phyloP scores from a whole-genome alignment of 2,113 vertebrate genomes.

The Perca flavescens region DNA sequence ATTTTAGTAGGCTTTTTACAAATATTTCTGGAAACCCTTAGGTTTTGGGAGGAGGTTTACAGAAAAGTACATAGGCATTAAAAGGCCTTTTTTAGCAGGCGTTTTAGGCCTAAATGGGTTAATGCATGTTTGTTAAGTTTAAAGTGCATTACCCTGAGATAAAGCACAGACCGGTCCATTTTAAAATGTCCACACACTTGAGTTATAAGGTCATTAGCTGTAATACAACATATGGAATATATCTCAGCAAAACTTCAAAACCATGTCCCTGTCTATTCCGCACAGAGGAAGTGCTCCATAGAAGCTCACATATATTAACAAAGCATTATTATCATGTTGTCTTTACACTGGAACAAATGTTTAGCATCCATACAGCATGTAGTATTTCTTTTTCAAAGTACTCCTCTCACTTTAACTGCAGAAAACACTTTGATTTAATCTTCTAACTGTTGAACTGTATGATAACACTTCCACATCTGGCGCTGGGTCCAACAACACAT shows the following conservation, averaged over 20 bases:
- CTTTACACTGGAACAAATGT: not conserved
- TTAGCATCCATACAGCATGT: not conserved
- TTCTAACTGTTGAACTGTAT: slow-evolving; percentile 26
- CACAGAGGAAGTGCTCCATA: slow-evolving; percentile 35
- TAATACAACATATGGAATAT: slow-evolving; percentile 59
- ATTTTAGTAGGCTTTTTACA: no score
- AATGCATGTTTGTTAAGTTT: slow-evolving; percentile 58
- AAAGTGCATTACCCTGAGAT: slow-evolving; percentile 56
- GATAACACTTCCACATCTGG: slow-evolving; percentile 42
- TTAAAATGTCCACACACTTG: slow-evolving; percentile 64
- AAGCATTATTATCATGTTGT: slow-evolving; percentile 26
- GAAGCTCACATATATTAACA: slow-evolving; percentile 44
- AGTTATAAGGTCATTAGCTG: slow-evolving; percentile 66
- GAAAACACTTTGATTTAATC: slow-evolving; percentile 22
- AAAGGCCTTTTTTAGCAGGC: no score
- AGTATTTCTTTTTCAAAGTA: not conserved
- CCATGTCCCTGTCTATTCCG: slow-evolving; percentile 42
- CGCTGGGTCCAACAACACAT: slow-evolving; percentile 43
- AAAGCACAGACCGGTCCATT: slow-evolving; percentile 55
- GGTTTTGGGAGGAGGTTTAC: no score
- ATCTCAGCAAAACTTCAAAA: slow-evolving; percentile 54
- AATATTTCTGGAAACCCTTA: no score
- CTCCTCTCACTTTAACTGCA: slow-evolving; percentile 1
- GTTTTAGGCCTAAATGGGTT: no score
- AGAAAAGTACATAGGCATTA: no score